Conservation (phyloP, 1,140 invertebrate species). For the Magallana angulata region DNA sequence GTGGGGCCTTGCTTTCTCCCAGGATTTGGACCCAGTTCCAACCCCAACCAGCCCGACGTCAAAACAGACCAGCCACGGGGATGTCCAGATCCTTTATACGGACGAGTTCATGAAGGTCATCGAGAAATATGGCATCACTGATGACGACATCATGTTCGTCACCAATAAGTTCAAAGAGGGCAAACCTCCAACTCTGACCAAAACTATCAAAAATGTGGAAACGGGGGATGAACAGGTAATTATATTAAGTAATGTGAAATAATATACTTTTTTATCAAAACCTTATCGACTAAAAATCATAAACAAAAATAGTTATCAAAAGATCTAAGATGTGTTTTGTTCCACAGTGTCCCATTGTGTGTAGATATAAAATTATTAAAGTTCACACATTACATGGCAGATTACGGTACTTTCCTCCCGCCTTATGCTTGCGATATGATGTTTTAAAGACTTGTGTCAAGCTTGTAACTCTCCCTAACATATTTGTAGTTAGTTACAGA, state of each 20-base stretch:
- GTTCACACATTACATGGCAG: too few relatives aligned
- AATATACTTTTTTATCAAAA: too few relatives aligned
- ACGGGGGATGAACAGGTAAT: neutral
- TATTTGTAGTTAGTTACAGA: too few relatives aligned
- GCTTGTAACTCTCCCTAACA: too few relatives aligned
- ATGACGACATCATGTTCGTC: constrained; percentile 27
- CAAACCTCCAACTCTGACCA: neutral
- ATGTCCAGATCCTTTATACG: neutral
- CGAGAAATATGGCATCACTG: constrained; percentile 19
- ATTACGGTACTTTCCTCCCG: too few relatives aligned
- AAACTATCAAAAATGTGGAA: neutral
- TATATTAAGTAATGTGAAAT: neutral
- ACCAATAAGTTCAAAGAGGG: constrained; percentile 18
- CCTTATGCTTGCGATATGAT: too few relatives aligned
- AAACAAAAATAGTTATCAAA: too few relatives aligned
- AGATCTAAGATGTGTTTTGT: too few relatives aligned
- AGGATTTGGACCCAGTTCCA: neutral
- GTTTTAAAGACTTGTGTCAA: too few relatives aligned
- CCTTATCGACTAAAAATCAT: too few relatives aligned
- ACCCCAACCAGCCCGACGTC: neutral
- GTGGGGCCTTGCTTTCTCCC: neutral
- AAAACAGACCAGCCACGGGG: neutral
- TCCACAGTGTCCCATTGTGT: too few relatives aligned
- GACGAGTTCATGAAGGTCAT: constrained; percentile 29
- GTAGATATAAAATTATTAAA: too few relatives aligned